phyloP scores from a whole-genome alignment of 1,140 invertebrate genomes.

The Mizuhopecten yessoensis region DNA sequence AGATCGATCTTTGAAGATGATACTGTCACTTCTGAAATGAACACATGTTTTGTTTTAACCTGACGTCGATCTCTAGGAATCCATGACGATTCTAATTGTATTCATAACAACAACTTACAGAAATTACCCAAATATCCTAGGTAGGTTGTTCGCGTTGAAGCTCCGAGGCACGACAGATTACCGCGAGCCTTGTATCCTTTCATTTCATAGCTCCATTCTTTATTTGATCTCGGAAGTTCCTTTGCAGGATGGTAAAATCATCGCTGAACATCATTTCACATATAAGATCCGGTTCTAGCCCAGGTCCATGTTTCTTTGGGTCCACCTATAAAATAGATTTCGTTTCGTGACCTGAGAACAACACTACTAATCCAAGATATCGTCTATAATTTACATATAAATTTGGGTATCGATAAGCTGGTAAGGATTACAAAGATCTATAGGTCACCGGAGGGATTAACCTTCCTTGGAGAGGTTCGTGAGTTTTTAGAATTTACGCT shows the following conservation, averaged over 20 bases:
- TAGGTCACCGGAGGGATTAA: neutral
- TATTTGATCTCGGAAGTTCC: too few species aligned
- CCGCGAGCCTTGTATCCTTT: neutral
- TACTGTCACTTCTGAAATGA: neutral
- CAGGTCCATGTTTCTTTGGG: neutral
- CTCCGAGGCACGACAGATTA: neutral
- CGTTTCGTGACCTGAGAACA: neutral
- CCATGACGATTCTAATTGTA: neutral
- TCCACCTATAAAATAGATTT: neutral
- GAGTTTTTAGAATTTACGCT: neutral
- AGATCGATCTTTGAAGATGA: neutral
- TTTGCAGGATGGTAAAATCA: neutral
- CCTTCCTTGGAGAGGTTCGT: neutral
- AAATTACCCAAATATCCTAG: neutral
- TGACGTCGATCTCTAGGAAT: too few species aligned
- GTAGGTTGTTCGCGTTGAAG: neutral
- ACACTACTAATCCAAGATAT: neutral
- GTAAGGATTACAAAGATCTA: neutral
- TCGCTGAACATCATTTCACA: neutral
- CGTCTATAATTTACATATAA: slow-evolving; percentile 1
- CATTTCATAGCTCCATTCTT: neutral
- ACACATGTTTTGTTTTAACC: too few species aligned
- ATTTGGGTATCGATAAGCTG: slow-evolving; percentile 17
- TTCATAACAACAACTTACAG: neutral
- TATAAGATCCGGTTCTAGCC: neutral